Evolutionary conservation across 2,113 vertebrate species (phyloP), one percentile per base, ranked within the genome.

Genomic region (Herpetotheres cachinnans): DNA sequence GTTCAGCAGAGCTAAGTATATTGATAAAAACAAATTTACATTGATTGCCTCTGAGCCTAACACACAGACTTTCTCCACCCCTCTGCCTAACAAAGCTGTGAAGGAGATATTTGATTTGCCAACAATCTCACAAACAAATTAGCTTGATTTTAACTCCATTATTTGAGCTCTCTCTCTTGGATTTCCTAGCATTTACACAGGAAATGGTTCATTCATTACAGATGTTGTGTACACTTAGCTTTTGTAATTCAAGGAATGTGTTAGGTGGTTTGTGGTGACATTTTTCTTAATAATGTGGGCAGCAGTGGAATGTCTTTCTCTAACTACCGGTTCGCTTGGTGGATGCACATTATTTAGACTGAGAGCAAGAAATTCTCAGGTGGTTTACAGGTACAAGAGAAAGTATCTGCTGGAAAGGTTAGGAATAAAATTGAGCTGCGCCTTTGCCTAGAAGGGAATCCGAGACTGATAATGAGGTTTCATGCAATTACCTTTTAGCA

Each of bases 191-290:
- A 95, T 97, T 95, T 82, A 61, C 93, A 84, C 83, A 93, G 95
- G 89, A 97, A 97, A 94, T 38, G 11, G 73, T 71, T 96, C 67
- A 87, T 96, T 97, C 84, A 94, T 97, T 96, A 97, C 94, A 90
- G 79, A 97, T 80, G 66, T 76, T 81, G n/a, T 90, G 81, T 95
- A 92, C 67, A 81, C 50, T 85, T 73, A 69, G 67, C 27, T 52
- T 42, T 85, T 13, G 30, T 54, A 83, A 96, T 96, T 87, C 81
- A 66, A 93, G 82, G 50, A 91, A 90, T 54, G 38, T 1, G 19
- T 61, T 84, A 81, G 52, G 86, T 87, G 16, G 38, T 91, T 85
- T 71, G 50, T 50, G 69, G 25, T n/a, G 74, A 86, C 87, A 82
- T 86, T 95, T 95, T 82, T 91, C 92, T 93, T 91, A 91, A 97